These are phyloP conservation scores for Drosophila anceps DNA, from an alignment of 2,888 invertebrate genomes.

Conservation along the genomic window DNA sequence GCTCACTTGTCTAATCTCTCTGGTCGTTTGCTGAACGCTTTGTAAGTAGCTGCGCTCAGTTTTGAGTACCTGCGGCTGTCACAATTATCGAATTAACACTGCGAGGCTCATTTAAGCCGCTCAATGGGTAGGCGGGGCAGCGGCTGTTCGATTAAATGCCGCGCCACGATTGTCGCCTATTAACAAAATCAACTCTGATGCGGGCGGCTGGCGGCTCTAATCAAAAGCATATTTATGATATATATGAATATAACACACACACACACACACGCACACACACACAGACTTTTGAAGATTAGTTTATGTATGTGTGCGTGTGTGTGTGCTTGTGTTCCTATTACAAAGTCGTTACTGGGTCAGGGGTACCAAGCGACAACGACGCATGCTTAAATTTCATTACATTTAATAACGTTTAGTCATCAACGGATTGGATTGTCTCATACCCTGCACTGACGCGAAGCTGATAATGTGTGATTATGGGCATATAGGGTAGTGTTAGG, in stretches of 20 bases:
- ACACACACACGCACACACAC: conserved; percentile 5
- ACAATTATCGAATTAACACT: conserved; percentile 58
- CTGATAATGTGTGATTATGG: background rate
- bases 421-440: conserved; percentile 50
- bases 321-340: conserved; percentile 42
- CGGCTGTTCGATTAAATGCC: conserved; percentile 66
- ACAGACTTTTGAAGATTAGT: conserved; percentile 6
- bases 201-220: conserved; percentile 65
- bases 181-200: conserved; percentile 68
- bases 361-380: conserved; percentile 58
- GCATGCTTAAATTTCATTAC: conserved; percentile 72
- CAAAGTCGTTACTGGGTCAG: conserved; percentile 69
- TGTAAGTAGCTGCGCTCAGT: conserved; percentile 31
- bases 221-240: conserved; percentile 76
- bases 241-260: conserved; percentile 41
- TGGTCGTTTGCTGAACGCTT: background rate
- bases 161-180: conserved; percentile 71
- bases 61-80: conserved; percentile 45
- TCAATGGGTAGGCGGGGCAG: conserved; percentile 15
- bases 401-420: conserved; percentile 77
- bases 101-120: conserved; percentile 32
- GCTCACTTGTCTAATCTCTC: background rate
- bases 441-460: background rate
- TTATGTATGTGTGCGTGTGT: conserved; percentile 8
- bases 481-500: background rate